Conservation (phyloP, 2,888 invertebrate genomes). For the Cremastobaeus sp. region DNA sequence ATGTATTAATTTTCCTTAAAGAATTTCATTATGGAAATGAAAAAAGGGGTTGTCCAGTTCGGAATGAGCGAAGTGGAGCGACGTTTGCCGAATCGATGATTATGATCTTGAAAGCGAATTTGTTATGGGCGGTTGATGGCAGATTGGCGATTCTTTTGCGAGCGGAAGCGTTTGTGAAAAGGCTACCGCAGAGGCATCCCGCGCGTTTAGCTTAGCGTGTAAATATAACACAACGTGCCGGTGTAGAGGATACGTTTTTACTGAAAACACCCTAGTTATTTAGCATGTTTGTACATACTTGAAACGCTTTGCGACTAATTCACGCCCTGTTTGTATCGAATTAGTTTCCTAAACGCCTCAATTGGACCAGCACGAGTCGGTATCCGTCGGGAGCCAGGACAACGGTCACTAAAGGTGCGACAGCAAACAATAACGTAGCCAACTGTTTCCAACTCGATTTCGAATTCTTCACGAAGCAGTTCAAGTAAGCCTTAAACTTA, state of each 20-base stretch:
- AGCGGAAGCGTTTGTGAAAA: conserved; percentile 17
- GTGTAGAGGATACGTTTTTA: conserved; percentile 68
- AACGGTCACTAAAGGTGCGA: conserved; percentile 15
- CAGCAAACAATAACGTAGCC: neutral
- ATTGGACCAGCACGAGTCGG: conserved; percentile 2
- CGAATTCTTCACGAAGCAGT: conserved; percentile 53
- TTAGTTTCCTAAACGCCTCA: conserved; percentile 26
- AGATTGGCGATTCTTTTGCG: neutral
- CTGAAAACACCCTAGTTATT: conserved; percentile 55
- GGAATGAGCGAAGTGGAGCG: no score
- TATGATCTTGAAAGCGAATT: no score
- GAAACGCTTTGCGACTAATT: conserved; percentile 57
- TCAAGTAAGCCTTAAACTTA: conserved; percentile 50
- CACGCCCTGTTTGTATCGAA: conserved; percentile 21
- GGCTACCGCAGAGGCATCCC: conserved; percentile 62
- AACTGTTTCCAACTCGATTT: conserved; percentile 13
- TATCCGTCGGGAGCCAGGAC: neutral
- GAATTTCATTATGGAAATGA: no score
- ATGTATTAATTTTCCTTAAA: no score
- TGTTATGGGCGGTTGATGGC: no score
- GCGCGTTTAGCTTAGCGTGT: conserved; percentile 70
- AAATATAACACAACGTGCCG: conserved; percentile 67
- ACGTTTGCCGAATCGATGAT: no score
- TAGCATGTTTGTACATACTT: conserved; percentile 57
- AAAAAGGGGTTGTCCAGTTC: no score